These are phyloP conservation scores for Cephus pygmeus DNA, from an alignment of 2,888 invertebrate genomes.

Conservation along the genomic window DNA sequence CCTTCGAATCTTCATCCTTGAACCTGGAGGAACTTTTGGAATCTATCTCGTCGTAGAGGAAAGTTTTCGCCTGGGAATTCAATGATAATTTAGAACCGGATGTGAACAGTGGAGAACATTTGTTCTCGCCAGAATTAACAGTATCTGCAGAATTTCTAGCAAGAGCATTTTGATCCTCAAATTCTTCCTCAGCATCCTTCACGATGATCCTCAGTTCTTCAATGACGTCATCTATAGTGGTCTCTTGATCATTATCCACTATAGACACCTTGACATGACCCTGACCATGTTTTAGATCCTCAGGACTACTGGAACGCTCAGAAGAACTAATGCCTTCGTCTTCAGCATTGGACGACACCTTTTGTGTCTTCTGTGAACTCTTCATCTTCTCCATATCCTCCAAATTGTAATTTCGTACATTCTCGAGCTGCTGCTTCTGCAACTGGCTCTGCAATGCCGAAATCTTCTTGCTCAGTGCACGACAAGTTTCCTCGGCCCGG, in stretches of 20 bases:
- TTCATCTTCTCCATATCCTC: constrained; percentile 23
- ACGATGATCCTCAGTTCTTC: constrained; percentile 87
- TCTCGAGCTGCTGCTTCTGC: constrained; percentile 52
- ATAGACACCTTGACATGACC: constrained; percentile 43
- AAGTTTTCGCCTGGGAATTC: constrained; percentile 25
- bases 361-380: constrained; percentile 35
- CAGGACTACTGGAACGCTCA: constrained; percentile 81
- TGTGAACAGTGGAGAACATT: constrained; percentile 29
- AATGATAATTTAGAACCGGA: constrained; percentile 32
- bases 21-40: neutral
- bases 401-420: constrained; percentile 49
- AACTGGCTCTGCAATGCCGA: constrained; percentile 54
- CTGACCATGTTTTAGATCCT: constrained; percentile 67
- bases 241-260: constrained; percentile 77
- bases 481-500: constrained; percentile 71
- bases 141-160: constrained; percentile 30
- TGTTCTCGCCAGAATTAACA: constrained; percentile 37
- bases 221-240: constrained; percentile 88
- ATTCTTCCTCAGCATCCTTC: constrained; percentile 80
- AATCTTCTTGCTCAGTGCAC: constrained; percentile 57
- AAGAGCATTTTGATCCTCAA: constrained; percentile 66
- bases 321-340: constrained; percentile 91
- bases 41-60: neutral
- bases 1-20: constrained; percentile 1
- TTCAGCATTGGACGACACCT: constrained; percentile 79